Percentiles rank a stretch among this genome's conserved stretches.
Evolutionary conservation across 2,888 invertebrate species (phyloP).

Genomic region (Xestia ashworthii): DNA sequence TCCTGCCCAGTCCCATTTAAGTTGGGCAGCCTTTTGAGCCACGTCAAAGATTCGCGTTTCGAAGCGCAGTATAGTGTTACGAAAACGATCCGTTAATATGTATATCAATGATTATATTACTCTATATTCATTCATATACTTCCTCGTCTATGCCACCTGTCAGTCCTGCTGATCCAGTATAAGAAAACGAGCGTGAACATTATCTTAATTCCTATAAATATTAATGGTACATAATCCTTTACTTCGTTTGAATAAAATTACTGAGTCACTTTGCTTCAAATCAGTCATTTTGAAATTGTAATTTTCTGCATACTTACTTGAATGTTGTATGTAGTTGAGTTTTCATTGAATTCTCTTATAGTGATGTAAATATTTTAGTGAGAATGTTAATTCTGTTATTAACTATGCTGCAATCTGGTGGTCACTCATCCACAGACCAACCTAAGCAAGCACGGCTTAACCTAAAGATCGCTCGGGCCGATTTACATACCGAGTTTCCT

Average conservation of each 20-base stretch:
- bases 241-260: conserved; percentile 34
- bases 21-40: no score
- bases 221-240: conserved; percentile 33
- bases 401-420: background rate
- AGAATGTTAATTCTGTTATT: background rate
- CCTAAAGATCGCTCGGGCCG: no score
- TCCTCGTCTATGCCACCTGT: background rate
- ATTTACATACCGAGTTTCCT: no score
- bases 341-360: conserved; percentile 23
- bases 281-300: conserved; percentile 33
- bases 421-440: no score
- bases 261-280: conserved; percentile 29
- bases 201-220: conserved; percentile 42
- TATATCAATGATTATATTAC: background rate
- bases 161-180: conserved; percentile 16
- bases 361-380: background rate
- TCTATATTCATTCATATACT: background rate
- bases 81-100: no score
- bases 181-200: conserved; percentile 17
- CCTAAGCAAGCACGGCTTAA: no score
- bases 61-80: no score
- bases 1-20: no score
- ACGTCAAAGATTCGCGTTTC: no score
- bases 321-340: conserved; percentile 33
- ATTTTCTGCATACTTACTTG: conserved; percentile 32